Conservation (phyloP, 2,797 vertebrate species). For the Allobates femoralis region DNA sequence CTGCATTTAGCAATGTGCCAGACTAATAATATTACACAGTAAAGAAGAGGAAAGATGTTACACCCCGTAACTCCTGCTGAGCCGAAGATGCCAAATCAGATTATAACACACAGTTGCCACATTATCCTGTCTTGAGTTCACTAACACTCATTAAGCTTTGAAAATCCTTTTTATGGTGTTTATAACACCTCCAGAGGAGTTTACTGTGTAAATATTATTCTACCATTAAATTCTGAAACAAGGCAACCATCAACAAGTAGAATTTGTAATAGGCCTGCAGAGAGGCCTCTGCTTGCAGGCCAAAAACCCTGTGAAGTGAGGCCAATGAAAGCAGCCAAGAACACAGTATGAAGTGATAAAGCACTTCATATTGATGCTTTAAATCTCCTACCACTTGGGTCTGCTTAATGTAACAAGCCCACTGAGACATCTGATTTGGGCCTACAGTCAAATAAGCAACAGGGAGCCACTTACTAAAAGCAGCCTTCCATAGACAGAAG, state of each 20-base stretch:
- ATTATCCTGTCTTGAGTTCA: conserved; percentile 75
- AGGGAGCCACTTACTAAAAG: conserved; percentile 79
- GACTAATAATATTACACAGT: conserved; percentile 68
- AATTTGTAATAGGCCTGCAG: conserved; percentile 67
- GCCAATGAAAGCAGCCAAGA: conserved; percentile 70
- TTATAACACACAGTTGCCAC: conserved; percentile 76
- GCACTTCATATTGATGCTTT: conserved; percentile 76
- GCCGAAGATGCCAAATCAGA: conserved; percentile 77
- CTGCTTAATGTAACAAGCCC: conserved; percentile 80
- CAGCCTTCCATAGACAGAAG: conserved; percentile 74
- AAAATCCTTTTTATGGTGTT: conserved; percentile 79
- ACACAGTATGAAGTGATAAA: conserved; percentile 75
- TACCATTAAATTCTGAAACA: conserved; percentile 76
- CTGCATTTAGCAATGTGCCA: conserved; percentile 16
- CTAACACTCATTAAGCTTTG: conserved; percentile 78
- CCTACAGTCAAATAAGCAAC: conserved; percentile 76
- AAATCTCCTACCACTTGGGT: conserved; percentile 74
- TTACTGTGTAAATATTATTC: conserved; percentile 81
- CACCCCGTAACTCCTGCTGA: conserved; percentile 69
- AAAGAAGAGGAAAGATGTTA: conserved; percentile 64
- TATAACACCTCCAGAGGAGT: conserved; percentile 79
- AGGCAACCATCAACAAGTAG: conserved; percentile 76
- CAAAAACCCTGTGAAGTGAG: conserved; percentile 69
- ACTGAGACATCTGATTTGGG: conserved; percentile 78
- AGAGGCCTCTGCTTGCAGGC: conserved; percentile 67